Base-by-base conservation (phyloP, 37 sponge, comb jelly and placozoan species). In the Hormiphora californensis region DNA sequence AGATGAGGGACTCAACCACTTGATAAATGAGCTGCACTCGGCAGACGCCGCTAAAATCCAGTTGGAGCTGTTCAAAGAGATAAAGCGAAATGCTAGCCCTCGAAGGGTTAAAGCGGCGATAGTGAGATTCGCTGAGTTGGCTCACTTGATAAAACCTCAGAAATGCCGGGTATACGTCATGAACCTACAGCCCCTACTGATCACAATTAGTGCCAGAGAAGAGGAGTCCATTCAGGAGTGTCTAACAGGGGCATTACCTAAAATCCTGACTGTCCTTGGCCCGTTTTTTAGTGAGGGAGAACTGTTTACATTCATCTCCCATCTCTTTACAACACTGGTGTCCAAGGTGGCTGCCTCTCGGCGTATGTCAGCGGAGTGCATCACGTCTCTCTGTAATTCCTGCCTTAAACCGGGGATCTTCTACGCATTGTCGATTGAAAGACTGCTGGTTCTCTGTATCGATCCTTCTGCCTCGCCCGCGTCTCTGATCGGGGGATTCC, bases 11-110 rank as follows among this genome's bases (percentile, higher is more conserved):
- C 81, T 73, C 8, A 73, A 73, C 27, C 81, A 73, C 25, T 51
- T 73, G 21, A 73, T 73, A 8, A 73, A 73, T 51, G 81, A 73
- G 46, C 23, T 73, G 81, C 38, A 73, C 22, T 43, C 46, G 5
- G 40, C 81, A 3, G 81, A 73, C 46, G 43, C 46, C 25, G 25
- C 46, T 4, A 39, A 46, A 28, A 73, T 73, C 28, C 81, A 73
- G 44, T 43, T 73, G 46, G 81, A 73, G 23, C 46, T 73, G 5
- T 73, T 73, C 81, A 73, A 73, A 46, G 81, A 73, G 81, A 73
- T 73, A n/a, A 73, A 73, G 46, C 40, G 81, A 28, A 73, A 73
- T 73, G 81, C 81, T 0, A 43, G 46, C 5, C 81, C 81, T 0
- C 3, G 81, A 28, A 39, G 81, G 81, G 81, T 73, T 1, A 73